Percentiles rank a stretch among this genome's conserved stretches.
These are phyloP conservation scores for Pomacea maculata DNA, from an alignment of 1,140 invertebrate species.

Conservation along the genomic window DNA sequence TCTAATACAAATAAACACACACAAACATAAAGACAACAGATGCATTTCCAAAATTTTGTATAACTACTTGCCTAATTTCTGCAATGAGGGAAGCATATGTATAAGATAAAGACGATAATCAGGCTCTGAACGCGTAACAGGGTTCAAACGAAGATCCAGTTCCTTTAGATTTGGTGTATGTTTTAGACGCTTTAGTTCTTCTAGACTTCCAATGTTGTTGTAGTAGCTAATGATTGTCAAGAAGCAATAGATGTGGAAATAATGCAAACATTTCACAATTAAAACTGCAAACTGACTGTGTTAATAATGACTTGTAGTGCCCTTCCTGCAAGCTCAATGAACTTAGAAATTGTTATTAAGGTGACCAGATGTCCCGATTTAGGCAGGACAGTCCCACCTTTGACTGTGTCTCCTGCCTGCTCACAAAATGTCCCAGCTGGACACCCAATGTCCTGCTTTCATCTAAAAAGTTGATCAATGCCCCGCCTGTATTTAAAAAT, in stretches of 20 bases:
- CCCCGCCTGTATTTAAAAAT: too few species aligned
- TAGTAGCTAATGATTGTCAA: constrained; percentile 55
- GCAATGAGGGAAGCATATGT: constrained; percentile 63
- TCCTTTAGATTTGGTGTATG: constrained; percentile 58
- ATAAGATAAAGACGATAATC: constrained; percentile 66
- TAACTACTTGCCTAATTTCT: constrained; percentile 54
- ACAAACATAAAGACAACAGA: neutral
- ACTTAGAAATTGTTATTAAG: too few species aligned
- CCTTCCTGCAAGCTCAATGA: too few species aligned
- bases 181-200: constrained; percentile 59
- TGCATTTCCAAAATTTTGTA: neutral
- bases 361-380: too few species aligned
- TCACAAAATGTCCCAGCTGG: too few species aligned
- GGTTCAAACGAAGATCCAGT: constrained; percentile 64
- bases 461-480: too few species aligned
- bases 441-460: too few species aligned
- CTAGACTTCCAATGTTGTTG: constrained; percentile 61
- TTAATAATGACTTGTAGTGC: too few species aligned
- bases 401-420: too few species aligned
- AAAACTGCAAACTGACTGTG: too few species aligned
- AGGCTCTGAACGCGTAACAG: constrained; percentile 63
- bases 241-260: neutral
- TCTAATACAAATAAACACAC: neutral
- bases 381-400: too few species aligned
- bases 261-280: too few species aligned